Conservation (phyloP, 2,888 invertebrate genomes). For the Dusona sp. region DNA sequence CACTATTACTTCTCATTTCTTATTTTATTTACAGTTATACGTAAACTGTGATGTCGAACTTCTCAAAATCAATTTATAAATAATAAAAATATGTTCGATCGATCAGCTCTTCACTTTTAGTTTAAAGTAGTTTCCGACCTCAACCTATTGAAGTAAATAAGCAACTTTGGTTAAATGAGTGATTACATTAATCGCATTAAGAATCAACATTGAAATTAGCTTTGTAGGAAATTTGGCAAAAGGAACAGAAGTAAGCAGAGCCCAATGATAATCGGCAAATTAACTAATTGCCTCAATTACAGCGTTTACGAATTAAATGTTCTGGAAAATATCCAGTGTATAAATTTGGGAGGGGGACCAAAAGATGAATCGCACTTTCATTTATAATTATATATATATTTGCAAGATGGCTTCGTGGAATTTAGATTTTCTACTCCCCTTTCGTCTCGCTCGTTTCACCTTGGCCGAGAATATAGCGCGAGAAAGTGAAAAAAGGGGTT, state of each 20-base stretch:
- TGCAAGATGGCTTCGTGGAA: slow-evolving; percentile 39
- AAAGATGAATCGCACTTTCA: not conserved
- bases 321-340: slow-evolving; percentile 25
- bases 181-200: not conserved
- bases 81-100: no score
- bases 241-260: not conserved
- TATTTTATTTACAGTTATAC: no score
- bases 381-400: not conserved
- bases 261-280: slow-evolving; percentile 30
- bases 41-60: no score
- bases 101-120: no score
- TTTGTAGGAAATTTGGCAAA: not conserved
- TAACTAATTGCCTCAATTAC: slow-evolving; percentile 40
- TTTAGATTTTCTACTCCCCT: slow-evolving; percentile 29
- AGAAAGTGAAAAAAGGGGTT: slow-evolving; percentile 66
- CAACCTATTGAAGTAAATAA: no score
- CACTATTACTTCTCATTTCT: no score
- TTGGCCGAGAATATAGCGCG: slow-evolving; percentile 63
- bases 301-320: slow-evolving; percentile 42
- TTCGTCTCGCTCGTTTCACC: slow-evolving; percentile 64
- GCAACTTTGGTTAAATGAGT: no score
- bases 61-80: no score
- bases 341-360: slow-evolving; percentile 26
- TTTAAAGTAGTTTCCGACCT: no score
- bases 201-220: not conserved